Percentiles rank a stretch among this genome's conserved stretches.
These are phyloP conservation scores for Pammene aurita DNA, from an alignment of 2,888 invertebrate genomes.

Conservation along the genomic window DNA sequence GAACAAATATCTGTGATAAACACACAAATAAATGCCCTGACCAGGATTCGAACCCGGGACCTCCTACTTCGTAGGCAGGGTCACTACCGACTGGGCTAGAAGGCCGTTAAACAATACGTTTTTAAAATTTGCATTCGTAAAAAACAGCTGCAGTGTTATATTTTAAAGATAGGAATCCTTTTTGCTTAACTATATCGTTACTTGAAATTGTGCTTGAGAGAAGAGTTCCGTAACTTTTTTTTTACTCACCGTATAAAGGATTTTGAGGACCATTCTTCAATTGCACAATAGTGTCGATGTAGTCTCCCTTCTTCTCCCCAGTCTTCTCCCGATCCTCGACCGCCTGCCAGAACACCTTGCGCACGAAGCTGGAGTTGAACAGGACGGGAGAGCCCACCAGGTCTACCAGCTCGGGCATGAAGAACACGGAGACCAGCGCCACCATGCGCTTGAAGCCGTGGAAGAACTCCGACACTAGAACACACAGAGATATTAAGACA, in stretches of 20 bases:
- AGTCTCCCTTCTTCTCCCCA: constrained; percentile 48
- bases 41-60: too few species aligned
- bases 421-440: constrained; percentile 49
- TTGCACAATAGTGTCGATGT: constrained; percentile 48
- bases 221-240: too few species aligned
- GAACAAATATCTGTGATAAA: too few species aligned
- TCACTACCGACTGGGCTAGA: too few species aligned
- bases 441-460: constrained; percentile 50
- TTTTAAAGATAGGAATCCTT: too few species aligned
- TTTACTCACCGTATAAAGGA: constrained; percentile 48
- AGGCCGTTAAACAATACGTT: too few species aligned
- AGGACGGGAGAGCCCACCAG: constrained; percentile 46
- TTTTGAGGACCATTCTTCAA: constrained; percentile 49
- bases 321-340: constrained; percentile 46
- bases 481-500: neutral
- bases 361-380: constrained; percentile 46
- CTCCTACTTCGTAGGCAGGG: too few species aligned
- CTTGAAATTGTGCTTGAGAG: too few species aligned
- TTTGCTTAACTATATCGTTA: too few species aligned
- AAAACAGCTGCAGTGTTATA: too few species aligned
- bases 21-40: too few species aligned
- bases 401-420: constrained; percentile 48
- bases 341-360: constrained; percentile 48
- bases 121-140: too few species aligned
- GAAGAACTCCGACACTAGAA: constrained; percentile 48